phyloP scores from a whole-genome alignment of 2,888 invertebrate genomes.

The Zelleria hepariella region DNA sequence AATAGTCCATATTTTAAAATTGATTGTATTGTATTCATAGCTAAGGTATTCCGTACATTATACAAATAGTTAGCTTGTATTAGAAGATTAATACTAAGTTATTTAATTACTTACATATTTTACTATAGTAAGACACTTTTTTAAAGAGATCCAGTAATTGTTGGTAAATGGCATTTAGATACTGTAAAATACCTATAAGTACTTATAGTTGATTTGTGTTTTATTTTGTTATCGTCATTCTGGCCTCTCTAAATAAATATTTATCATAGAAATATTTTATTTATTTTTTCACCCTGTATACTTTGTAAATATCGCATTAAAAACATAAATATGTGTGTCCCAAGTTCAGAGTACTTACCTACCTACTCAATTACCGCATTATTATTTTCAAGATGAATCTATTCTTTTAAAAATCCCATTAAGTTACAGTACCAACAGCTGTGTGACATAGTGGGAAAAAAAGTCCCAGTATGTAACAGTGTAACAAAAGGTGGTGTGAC shows the following conservation, averaged over 20 bases:
- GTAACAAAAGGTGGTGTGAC: no score
- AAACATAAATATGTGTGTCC: no score
- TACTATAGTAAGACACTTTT: not conserved
- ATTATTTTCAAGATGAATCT: no score
- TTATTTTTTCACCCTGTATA: not conserved
- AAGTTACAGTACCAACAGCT: no score
- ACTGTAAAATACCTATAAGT: not conserved
- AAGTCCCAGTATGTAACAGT: no score
- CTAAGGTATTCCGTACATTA: slow-evolving; percentile 1
- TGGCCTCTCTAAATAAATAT: slow-evolving; percentile 69
- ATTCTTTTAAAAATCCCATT: no score
- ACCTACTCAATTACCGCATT: no score
- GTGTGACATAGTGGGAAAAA: no score
- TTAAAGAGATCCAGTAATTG: not conserved
- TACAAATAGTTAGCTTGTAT: not conserved
- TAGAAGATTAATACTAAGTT: not conserved
- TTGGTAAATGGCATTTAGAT: not conserved
- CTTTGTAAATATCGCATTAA: no score
- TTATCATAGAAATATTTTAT: slow-evolving; percentile 32
- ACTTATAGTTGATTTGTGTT: slow-evolving; percentile 1
- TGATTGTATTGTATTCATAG: slow-evolving; percentile 5
- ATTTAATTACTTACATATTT: not conserved
- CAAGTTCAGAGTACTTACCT: no score
- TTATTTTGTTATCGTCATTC: slow-evolving; percentile 24
- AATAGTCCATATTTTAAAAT: slow-evolving; percentile 28